These are phyloP conservation scores for Seira ritae DNA, from an alignment of 2,888 invertebrate species.

Conservation along the genomic window DNA sequence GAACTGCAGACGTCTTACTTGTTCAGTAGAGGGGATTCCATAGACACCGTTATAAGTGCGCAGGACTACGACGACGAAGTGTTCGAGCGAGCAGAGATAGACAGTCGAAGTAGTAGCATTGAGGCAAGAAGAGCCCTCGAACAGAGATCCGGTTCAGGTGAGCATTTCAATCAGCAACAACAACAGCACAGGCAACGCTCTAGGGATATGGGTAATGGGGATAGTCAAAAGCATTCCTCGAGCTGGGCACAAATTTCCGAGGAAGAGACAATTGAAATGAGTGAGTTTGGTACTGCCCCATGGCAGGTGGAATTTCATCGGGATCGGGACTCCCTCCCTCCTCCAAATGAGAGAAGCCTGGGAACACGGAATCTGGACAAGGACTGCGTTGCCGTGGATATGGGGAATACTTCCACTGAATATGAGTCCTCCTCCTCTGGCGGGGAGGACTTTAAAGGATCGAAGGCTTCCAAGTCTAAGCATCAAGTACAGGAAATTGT, in stretches of 20 bases:
- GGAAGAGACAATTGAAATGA: slow-evolving; percentile 83
- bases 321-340: slow-evolving; percentile 69
- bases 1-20: slow-evolving; percentile 66
- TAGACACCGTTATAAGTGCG: slow-evolving; percentile 82
- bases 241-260: slow-evolving; percentile 85
- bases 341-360: slow-evolving; percentile 58
- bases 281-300: slow-evolving; percentile 79
- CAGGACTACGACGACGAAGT: slow-evolving; percentile 77
- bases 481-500: slow-evolving; percentile 40
- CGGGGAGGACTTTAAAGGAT: slow-evolving; percentile 51
- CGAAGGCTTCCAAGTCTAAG: slow-evolving; percentile 20
- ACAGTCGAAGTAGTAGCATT: slow-evolving; percentile 16
- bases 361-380: slow-evolving; percentile 49
- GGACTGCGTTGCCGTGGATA: slow-evolving; percentile 68
- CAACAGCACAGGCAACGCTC: slow-evolving; percentile 42
- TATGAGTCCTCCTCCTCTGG: slow-evolving; percentile 67
- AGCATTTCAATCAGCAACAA: slow-evolving; percentile 77
- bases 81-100: slow-evolving; percentile 62
- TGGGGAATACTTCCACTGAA: slow-evolving; percentile 70
- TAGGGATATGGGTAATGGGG: slow-evolving; percentile 48
- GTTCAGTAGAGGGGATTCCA: slow-evolving; percentile 79
- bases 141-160: slow-evolving; percentile 46
- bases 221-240: slow-evolving; percentile 44
- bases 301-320: slow-evolving; percentile 77
- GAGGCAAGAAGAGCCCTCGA: slow-evolving; percentile 34